phyloP scores from a whole-genome alignment of 2,888 invertebrate genomes.

The Latheticus oryzae region DNA sequence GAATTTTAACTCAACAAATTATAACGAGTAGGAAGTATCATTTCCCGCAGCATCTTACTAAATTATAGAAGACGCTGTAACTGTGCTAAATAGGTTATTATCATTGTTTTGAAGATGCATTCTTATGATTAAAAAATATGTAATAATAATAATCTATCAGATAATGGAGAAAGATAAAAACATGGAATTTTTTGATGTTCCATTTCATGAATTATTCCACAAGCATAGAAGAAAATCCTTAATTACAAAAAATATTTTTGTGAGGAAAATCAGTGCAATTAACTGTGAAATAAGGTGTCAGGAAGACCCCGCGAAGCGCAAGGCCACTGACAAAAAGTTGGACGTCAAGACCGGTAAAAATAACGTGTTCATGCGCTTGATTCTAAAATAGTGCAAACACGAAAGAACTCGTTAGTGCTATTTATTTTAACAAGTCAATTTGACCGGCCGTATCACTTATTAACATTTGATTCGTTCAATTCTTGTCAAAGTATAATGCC shows the following conservation, averaged over 20 bases:
- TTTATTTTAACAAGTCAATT: constrained; percentile 49
- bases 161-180: no score
- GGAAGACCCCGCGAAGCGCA: constrained; percentile 38
- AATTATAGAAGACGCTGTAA: no score
- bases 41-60: no score
- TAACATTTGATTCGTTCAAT: constrained; percentile 43
- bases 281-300: constrained; percentile 10
- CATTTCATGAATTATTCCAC: no score
- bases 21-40: no score
- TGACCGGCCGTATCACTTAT: constrained; percentile 39
- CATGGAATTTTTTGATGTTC: no score
- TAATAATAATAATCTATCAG: no score
- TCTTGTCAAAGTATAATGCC: constrained; percentile 1
- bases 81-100: no score
- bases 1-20: no score
- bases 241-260: background rate
- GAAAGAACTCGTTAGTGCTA: constrained; percentile 45
- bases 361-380: constrained; percentile 57
- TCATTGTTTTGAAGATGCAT: no score
- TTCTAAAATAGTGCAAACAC: constrained; percentile 56
- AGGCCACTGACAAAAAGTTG: constrained; percentile 52
- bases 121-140: no score
- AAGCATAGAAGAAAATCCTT: background rate
- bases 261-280: no score
- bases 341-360: constrained; percentile 60